Evolutionary conservation across 2,797 vertebrate genomes (phyloP), one percentile per base, ranked within the genome.

Genomic region (Ambastaia sidthimunki): DNA sequence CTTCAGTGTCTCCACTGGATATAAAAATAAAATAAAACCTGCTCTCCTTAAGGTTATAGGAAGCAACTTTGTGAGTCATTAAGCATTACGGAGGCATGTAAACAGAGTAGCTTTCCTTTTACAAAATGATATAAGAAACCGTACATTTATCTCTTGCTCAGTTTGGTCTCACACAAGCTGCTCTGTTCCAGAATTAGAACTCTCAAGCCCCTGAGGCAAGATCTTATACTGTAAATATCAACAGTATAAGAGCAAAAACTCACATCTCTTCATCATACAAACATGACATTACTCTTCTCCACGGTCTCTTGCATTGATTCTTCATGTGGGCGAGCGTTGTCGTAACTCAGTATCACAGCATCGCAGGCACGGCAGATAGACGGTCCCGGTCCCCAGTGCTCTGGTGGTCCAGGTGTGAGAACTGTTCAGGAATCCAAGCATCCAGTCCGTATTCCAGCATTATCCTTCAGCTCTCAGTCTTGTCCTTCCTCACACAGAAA

Each of bases 401-500:
- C 80, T 44, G 47, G 63, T 71, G n/a, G 76, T 83, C 82, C 84
- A 84, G 59, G 54, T 71, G 48, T 78, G 82, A 82, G 80, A 54
- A 37, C 10, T 69, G 31, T 83, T 25, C 34, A 81, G 50, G 67
- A 67, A 48, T 73, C 71, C 57, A 63, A 68, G 82, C 25, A 84
- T 78, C 28, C 55, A 80, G 52, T 83, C 67, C 62, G 70, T 71
- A 25, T 66, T 80, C 34, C 72, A 54, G 67, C 78, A 80, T 55
- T 34, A 71, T 73, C 72, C 66, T 44, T 28, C 71, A 76, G 80
- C 76, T 73, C 74, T 70, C 71, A 54, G 66, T 34, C 76, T 67
- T 70, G 54, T 81, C 82, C 76, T 57, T 84, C 87, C 82, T 88
- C 82, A 83, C 83, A 76, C 67, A 83, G 84, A 71, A 85, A 84